phyloP scores from a whole-genome alignment of 2,797 vertebrate species.

The Triplophysa bombifrons region DNA sequence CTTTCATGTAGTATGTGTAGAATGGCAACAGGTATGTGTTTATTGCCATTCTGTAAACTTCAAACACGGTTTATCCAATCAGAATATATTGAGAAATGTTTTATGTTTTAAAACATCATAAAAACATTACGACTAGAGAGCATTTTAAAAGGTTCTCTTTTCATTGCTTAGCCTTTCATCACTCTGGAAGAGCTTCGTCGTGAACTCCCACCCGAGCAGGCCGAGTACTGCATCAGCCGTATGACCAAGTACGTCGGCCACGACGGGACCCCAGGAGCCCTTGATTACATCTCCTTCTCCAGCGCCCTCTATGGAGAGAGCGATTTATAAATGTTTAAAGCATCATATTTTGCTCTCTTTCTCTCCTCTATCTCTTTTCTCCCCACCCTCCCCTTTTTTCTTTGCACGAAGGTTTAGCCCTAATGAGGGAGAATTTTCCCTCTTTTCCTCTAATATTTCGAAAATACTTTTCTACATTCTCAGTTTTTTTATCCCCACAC shows the following conservation, averaged over 20 bases:
- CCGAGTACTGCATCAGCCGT: conserved; percentile 90
- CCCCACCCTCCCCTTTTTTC: neutral
- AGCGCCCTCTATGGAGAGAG: conserved; percentile 91
- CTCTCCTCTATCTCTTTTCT: neutral
- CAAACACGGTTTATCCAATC: neutral
- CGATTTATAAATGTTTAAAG: conserved; percentile 79
- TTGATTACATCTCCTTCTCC: conserved; percentile 94
- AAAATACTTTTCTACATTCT: neutral
- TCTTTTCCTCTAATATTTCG: neutral
- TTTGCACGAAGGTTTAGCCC: neutral
- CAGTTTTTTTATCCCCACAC: conserved; percentile 6
- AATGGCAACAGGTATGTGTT: no score
- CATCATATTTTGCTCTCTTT: neutral
- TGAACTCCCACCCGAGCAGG: conserved; percentile 87
- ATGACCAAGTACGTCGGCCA: conserved; percentile 83
- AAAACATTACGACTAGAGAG: neutral
- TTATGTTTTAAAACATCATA: neutral
- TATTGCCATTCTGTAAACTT: neutral
- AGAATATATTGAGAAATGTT: neutral
- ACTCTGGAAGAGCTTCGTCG: conserved; percentile 86
- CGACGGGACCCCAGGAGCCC: conserved; percentile 75
- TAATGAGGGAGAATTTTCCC: conserved; percentile 2
- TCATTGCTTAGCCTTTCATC: conserved; percentile 79
- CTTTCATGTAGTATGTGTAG: no score
- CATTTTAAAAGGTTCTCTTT: neutral